phyloP scores from a whole-genome alignment of 2,113 vertebrate species.

The Callospermophilus lateralis region DNA sequence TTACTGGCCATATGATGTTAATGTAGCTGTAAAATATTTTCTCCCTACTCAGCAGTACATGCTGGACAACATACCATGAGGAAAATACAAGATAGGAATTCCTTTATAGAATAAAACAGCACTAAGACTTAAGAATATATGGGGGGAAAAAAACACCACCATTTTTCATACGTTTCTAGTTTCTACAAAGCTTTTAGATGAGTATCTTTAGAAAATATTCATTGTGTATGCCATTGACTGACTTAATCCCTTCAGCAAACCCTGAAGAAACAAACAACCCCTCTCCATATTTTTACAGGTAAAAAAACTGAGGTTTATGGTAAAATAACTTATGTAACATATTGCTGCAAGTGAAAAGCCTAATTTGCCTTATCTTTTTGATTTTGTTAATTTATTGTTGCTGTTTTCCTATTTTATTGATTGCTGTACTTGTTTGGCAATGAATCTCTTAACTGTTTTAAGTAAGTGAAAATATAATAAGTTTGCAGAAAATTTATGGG shows the following conservation, averaged over 20 bases:
- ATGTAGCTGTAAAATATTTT: constrained; percentile 70
- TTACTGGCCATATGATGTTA: constrained; percentile 64
- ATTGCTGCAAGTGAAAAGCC: background rate
- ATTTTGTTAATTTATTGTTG: background rate
- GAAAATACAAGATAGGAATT: constrained; percentile 38
- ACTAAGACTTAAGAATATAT: constrained; percentile 16
- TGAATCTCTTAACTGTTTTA: background rate
- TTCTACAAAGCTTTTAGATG: background rate
- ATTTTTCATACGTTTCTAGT: background rate
- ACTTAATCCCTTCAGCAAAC: background rate
- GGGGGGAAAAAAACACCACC: background rate
- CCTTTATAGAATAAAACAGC: background rate
- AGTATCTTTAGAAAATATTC: background rate
- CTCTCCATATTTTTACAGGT: background rate
- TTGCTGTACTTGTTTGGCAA: background rate
- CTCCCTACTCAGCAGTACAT: constrained; percentile 58
- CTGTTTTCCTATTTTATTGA: background rate
- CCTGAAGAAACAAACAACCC: background rate
- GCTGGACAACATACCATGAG: background rate
- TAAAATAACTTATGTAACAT: background rate
- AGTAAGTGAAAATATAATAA: background rate
- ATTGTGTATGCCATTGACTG: background rate
- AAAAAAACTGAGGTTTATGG: background rate
- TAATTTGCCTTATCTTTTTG: background rate
- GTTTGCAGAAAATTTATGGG: background rate